Conservation (phyloP, 2,888 invertebrate species). For the Apamea epomidion region DNA sequence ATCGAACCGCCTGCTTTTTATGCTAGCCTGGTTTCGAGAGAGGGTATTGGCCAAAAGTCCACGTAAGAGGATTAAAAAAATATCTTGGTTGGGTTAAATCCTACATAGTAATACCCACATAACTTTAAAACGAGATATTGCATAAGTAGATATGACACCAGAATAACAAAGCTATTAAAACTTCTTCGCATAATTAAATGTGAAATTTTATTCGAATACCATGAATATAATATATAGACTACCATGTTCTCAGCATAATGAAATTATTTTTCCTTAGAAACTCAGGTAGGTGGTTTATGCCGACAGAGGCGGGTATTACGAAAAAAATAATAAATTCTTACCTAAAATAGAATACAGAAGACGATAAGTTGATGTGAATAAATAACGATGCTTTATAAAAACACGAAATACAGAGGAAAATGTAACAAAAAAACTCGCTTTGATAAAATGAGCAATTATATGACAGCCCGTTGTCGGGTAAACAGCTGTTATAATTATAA, state of each 20-base stretch:
- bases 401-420: slow-evolving; percentile 48
- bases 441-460: slow-evolving; percentile 53
- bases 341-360: slow-evolving; percentile 60
- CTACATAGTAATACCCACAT: neutral
- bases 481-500: slow-evolving; percentile 68
- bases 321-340: slow-evolving; percentile 61
- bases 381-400: slow-evolving; percentile 61
- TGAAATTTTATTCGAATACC: slow-evolving; percentile 2
- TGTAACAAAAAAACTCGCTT: slow-evolving; percentile 40
- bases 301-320: slow-evolving; percentile 25
- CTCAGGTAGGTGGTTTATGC: slow-evolving; percentile 29
- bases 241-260: slow-evolving; percentile 18
- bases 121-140: neutral
- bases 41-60: neutral
- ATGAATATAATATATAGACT: slow-evolving; percentile 11
- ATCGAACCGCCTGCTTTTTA: slow-evolving; percentile 23
- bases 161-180: neutral
- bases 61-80: neutral
- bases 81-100: neutral
- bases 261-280: slow-evolving; percentile 44
- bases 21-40: slow-evolving; percentile 12
- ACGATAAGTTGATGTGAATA: slow-evolving; percentile 54
- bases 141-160: neutral
- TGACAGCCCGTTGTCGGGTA: slow-evolving; percentile 67
- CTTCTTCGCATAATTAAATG: neutral